Percentiles rank a stretch among this genome's conserved stretches.
These are phyloP conservation scores for Lottia scabra DNA, from an alignment of 2,888 invertebrate species.

Conservation along the genomic window DNA sequence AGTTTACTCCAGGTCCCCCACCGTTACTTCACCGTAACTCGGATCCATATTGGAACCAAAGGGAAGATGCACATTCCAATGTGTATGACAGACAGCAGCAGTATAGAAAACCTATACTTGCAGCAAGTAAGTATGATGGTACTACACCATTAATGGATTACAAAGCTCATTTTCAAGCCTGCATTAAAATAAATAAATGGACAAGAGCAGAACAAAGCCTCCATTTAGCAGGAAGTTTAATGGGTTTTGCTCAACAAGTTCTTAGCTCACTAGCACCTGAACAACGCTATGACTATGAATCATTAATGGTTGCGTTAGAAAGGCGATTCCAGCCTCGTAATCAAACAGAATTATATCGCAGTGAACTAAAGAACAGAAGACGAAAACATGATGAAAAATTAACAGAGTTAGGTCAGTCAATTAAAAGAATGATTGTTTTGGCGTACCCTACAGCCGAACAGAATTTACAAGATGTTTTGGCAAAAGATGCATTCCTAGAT, in stretches of 20 bases:
- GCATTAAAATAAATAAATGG: background rate
- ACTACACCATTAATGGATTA: background rate
- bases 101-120: background rate
- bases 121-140: background rate
- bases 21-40: too few species aligned
- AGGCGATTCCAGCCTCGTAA: background rate
- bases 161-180: background rate
- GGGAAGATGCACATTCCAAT: background rate
- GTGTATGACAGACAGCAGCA: too few species aligned
- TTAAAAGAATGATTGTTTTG: background rate
- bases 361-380: background rate
- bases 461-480: conserved; percentile 1
- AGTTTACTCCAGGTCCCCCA: too few species aligned
- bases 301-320: background rate
- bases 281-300: background rate
- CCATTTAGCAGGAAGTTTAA: background rate
- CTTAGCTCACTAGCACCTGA: background rate
- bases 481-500: background rate
- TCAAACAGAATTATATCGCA: background rate
- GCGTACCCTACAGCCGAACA: background rate
- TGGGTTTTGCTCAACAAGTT: background rate
- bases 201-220: background rate
- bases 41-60: too few species aligned
- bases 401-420: background rate
- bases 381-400: background rate